A percentile compares a stretch with the other conserved stretches of the same genome.
Evolutionary conservation across 92 coral and sea anemone species (phyloP).

Genomic region (Diadumene lineata): DNA sequence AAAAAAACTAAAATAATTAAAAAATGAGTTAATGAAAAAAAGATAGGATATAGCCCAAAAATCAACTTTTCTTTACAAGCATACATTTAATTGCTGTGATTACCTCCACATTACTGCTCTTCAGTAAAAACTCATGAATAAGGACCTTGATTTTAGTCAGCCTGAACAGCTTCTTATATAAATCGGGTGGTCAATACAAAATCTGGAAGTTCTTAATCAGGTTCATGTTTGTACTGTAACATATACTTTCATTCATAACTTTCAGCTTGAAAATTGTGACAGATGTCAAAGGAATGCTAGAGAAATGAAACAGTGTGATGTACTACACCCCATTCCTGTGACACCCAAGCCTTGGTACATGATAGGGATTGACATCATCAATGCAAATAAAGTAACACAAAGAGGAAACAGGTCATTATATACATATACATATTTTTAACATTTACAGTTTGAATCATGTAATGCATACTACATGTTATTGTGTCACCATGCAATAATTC

Average conservation of each 20-base stretch:
- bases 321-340: slow-evolving; percentile 37
- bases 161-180: no score
- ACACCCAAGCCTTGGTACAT: slow-evolving; percentile 36
- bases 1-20: no score
- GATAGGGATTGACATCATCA: slow-evolving; percentile 43
- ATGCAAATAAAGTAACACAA: slow-evolving; percentile 21
- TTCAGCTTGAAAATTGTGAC: slow-evolving; percentile 42
- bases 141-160: no score
- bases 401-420: slow-evolving; percentile 18
- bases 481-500: background rate
- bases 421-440: background rate
- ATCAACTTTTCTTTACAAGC: no score
- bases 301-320: slow-evolving; percentile 26
- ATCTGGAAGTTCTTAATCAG: no score
- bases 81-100: no score
- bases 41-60: background rate
- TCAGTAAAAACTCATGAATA: no score
- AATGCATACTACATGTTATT: background rate
- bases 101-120: no score
- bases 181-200: no score
- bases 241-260: no score
- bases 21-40: background rate
- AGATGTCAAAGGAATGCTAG: slow-evolving; percentile 38
- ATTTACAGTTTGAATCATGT: background rate
- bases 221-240: no score